Evolutionary conservation across 2,797 vertebrate species (phyloP).

Genomic region (Sphenopsis melanotis): DNA sequence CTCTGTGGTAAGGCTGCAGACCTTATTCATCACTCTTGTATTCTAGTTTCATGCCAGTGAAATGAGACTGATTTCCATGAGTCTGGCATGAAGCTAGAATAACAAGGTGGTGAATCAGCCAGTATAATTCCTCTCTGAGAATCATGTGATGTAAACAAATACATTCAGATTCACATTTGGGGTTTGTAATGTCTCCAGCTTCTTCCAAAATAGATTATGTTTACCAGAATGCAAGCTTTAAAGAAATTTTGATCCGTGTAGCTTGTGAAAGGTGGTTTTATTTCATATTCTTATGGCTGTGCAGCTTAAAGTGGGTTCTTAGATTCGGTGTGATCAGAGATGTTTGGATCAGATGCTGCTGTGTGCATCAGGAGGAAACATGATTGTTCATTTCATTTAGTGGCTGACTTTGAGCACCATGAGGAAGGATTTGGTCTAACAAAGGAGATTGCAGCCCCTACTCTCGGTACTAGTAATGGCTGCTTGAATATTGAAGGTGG

Average conservation of each 20-base stretch:
- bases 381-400: neutral
- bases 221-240: neutral
- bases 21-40: neutral
- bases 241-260: neutral
- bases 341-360: neutral
- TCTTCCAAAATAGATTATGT: neutral
- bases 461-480: neutral
- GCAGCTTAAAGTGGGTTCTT: neutral
- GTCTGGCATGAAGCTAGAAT: slow-evolving; percentile 6
- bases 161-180: neutral
- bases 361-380: neutral
- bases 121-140: neutral
- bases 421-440: neutral
- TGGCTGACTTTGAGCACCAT: neutral
- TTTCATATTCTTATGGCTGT: neutral
- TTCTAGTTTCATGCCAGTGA: neutral
- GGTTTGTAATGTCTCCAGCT: neutral
- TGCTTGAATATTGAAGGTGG: neutral
- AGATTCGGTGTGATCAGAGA: neutral
- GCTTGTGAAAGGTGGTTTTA: neutral
- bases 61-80: slow-evolving; percentile 25
- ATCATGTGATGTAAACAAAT: neutral
- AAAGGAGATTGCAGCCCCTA: neutral
- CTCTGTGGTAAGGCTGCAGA: slow-evolving; percentile 1
- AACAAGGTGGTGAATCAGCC: slow-evolving; percentile 4